Conservation (phyloP, 2,113 vertebrate species). For the Tenebrosternarchus preto region DNA sequence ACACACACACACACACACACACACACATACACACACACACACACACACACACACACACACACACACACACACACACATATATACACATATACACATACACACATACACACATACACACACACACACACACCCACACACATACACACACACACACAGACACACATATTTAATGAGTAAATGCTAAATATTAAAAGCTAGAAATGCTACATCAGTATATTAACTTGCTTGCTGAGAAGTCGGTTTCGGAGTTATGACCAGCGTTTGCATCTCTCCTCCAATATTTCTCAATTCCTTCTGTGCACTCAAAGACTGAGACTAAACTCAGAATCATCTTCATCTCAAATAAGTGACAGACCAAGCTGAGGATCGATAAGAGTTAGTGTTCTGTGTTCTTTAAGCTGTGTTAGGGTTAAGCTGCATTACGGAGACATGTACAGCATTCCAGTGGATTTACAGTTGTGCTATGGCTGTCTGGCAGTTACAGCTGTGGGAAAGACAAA, state of each 20-base stretch:
- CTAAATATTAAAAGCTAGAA: not conserved
- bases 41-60: slow-evolving; percentile 10
- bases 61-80: not conserved
- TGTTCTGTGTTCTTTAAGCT: slow-evolving; percentile 13
- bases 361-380: slow-evolving; percentile 14
- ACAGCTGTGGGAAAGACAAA: too few relatives aligned
- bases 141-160: not conserved
- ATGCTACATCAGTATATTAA: not conserved
- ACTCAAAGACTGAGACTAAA: not conserved
- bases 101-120: too few relatives aligned
- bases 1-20: slow-evolving; percentile 1
- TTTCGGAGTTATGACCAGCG: not conserved
- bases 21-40: slow-evolving; percentile 21
- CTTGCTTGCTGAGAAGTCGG: not conserved
- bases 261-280: not conserved
- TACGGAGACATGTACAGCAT: not conserved
- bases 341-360: not conserved
- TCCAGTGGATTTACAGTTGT: not conserved
- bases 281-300: not conserved
- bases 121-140: too few relatives aligned
- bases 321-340: not conserved
- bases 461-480: too few relatives aligned
- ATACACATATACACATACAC: too few relatives aligned
- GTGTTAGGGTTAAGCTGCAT: not conserved
- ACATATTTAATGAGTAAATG: not conserved